Evolutionary conservation across 2,113 vertebrate genomes (phyloP).

Genomic region (Ictidomys tridecemlineatus): DNA sequence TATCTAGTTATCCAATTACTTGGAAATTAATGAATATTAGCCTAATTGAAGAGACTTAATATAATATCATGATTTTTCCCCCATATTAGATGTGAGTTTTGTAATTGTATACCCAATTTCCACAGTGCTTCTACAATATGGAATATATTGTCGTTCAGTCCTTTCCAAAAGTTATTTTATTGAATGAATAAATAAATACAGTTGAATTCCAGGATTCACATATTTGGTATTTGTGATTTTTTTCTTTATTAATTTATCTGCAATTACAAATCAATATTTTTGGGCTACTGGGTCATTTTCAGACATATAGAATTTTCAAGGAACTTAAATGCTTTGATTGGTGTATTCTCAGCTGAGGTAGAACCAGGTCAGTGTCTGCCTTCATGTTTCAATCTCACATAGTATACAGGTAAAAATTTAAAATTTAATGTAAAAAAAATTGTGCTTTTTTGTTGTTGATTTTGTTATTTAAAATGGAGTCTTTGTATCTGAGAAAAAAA

Average conservation of each 20-base stretch:
- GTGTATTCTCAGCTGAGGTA: background rate
- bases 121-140: background rate
- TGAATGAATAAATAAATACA: background rate
- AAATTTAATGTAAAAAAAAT: background rate
- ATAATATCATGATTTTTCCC: background rate
- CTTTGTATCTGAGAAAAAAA: background rate
- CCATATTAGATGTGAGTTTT: background rate
- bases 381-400: background rate
- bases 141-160: background rate
- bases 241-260: background rate
- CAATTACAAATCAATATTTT: background rate
- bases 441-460: background rate
- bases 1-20: background rate
- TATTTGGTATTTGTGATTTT: background rate
- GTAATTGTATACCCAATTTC: background rate
- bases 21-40: constrained; percentile 3
- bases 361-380: background rate
- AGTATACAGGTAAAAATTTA: background rate
- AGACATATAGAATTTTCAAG: background rate
- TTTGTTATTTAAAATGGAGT: background rate
- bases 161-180: background rate
- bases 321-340: background rate
- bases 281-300: background rate
- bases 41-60: background rate
- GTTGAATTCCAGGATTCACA: background rate